Evolutionary conservation across 2,797 vertebrate species (phyloP), one percentile per base, ranked within the genome.

Genomic region (Aplochiton taeniatus): DNA sequence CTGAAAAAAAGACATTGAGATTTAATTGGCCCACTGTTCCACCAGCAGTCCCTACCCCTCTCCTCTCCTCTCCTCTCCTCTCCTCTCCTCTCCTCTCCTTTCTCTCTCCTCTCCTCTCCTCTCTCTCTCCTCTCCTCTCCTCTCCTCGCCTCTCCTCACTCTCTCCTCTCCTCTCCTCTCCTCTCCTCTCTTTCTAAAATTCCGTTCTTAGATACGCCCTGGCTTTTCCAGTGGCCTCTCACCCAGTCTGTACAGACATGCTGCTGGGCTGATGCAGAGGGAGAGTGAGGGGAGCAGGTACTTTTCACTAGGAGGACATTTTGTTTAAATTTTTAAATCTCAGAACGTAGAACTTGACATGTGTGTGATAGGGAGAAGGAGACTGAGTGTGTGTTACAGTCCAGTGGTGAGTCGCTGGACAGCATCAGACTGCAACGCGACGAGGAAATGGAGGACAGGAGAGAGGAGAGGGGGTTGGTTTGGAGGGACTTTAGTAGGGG

Each of bases 121-220:
- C 49, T 16, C 49, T n/a, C 0, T 51, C 49, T 16, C 11, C 49
- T 51, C 49, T 51, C 50, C n/a, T 51, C 50, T 51, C 12, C 50
- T 17, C 50, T 17, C 50, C n/a, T 74, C 58, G 19, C 73, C 74
- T 44, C 50, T 44, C 47, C 83, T 84, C 74, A 81, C 74, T 81
- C 80, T 76, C 75, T 51, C 76, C 74, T 79, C 72, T 68, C 65
- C 74, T 74, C 78, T 79, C 63, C 70, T 69, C 62, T 74, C 43
- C 18, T 60, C 69, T 64, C 68, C 51, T 68, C 78, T 63, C 82
- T 88, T 90, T 90, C 77, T 81, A 81, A 69, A 78, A 88, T 84
- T 86, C 71, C 77, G 84, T 78, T 80, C 65, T 63, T 63, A 66
- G 66, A 41, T 65, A 63, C 52, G 69, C 69, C 69, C 66, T 58